Conservation (phyloP, 2,113 vertebrate species). For the Turnix velox region DNA sequence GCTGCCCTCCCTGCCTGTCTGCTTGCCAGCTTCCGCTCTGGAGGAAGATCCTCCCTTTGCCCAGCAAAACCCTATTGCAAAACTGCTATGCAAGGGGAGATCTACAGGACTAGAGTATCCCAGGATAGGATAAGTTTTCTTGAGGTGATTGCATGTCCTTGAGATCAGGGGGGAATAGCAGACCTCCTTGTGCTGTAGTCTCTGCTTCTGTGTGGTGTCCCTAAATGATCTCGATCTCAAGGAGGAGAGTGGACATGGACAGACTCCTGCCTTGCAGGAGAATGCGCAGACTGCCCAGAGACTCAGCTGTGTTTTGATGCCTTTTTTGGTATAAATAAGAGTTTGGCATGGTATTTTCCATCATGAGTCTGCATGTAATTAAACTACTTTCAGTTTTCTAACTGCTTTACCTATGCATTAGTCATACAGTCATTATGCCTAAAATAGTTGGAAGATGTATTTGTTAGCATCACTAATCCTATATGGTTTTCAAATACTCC, state of each 20-base stretch:
- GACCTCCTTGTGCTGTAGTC: not conserved
- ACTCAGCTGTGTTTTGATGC: not conserved
- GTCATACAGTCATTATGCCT: not conserved
- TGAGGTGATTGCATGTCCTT: not conserved
- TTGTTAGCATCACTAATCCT: conserved; percentile 36
- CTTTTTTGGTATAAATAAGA: conserved; percentile 48
- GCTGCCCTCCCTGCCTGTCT: not conserved
- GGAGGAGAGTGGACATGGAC: not conserved
- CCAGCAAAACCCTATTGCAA: not conserved
- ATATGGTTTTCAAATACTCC: not conserved
- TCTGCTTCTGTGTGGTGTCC: not conserved
- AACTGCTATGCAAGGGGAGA: not conserved
- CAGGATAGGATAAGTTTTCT: not conserved
- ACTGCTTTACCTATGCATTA: conserved; percentile 24
- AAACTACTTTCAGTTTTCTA: not conserved
- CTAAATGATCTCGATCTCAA: not conserved
- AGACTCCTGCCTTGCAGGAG: not conserved
- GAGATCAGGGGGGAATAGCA: not conserved
- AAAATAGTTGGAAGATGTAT: conserved; percentile 5
- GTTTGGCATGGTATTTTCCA: not conserved
- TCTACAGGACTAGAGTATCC: not conserved
- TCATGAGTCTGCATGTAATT: conserved; percentile 2
- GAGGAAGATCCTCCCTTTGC: not conserved
- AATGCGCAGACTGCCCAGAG: not conserved
- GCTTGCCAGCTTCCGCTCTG: conserved; percentile 36